Evolutionary conservation across 2,888 invertebrate species (phyloP), one percentile per base, ranked within the genome.

Genomic region (Hypolimnas misippus): DNA sequence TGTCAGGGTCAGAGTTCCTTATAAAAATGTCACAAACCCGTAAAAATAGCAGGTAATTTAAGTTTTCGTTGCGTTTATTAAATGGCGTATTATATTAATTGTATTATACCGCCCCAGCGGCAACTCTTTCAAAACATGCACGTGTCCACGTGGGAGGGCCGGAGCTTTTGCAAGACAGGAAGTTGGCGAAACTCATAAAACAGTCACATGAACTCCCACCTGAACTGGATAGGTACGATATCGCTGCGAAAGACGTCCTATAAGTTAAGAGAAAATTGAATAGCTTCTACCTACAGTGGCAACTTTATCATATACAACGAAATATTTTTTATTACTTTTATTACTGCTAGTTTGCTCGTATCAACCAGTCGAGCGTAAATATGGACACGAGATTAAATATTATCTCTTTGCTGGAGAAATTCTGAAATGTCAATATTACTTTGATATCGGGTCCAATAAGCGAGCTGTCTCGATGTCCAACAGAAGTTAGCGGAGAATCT

Each of bases 101-200:
- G 5, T 14, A 55, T 25, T 25, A 25, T 25, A n/a, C n/a, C n/a
- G n/a, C 33, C 17, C 21, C 31, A 57, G 51, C 29, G 31, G 46
- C 46, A 61, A n/a, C n/a, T 50, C 40, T 25, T 21, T 44, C 33
- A 38, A 33, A 56, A 46, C 25, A 31, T 21, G 42, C 57, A 63
- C 63, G 51, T 38, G 61, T 51, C 72, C 78, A 76, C 76, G 78
- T 81, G 80, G 80, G 76, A 63, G 72, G 73, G 71, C 73, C 64
- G 35, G 52, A 31, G 70, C 46, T 77, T 76, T 67, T 71, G 70
- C 69, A 74, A 76, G 67, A 62, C 57, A 65, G 67, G 63, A 60
- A 56, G 57, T 51, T 64, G 57, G 58, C 44, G 70, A 73, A 72
- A 70, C 67, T 66, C 67, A 50, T 70, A 74, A 54, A 67, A 19